Conservation (phyloP, 2,113 vertebrate genomes). For the Sorex araneus region DNA sequence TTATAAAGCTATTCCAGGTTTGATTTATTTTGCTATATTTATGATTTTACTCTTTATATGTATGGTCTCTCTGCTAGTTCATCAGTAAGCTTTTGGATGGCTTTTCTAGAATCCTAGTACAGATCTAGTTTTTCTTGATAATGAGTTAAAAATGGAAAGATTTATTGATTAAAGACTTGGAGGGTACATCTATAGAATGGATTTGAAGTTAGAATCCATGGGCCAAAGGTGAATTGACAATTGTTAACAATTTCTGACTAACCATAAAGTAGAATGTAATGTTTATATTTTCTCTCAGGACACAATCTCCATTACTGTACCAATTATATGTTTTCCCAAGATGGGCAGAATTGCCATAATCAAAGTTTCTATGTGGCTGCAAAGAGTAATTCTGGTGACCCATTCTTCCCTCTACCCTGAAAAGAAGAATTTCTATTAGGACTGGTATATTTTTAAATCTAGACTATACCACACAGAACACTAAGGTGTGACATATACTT, state of each 20-base stretch:
- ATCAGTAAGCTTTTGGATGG: not conserved
- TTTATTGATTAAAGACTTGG: slow-evolving; percentile 32
- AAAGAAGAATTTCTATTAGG: not conserved
- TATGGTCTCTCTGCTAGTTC: not conserved
- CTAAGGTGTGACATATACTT: no score
- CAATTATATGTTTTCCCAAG: not conserved
- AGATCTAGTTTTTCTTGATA: slow-evolving; percentile 59
- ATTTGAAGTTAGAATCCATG: slow-evolving; percentile 3
- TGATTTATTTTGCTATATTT: slow-evolving; percentile 55
- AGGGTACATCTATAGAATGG: not conserved
- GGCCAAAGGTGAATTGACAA: slow-evolving; percentile 61
- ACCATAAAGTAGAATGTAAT: slow-evolving; percentile 41
- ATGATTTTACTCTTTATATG: slow-evolving; percentile 16
- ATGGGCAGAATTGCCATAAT: not conserved
- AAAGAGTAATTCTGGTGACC: not conserved
- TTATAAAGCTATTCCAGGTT: slow-evolving; percentile 51
- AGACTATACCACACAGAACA: no score
- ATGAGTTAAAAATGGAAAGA: slow-evolving; percentile 56
- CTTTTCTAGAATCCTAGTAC: not conserved
- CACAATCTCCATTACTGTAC: not conserved
- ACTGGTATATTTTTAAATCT: no score
- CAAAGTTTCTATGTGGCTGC: not conserved
- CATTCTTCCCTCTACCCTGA: not conserved
- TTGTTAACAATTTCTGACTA: slow-evolving; percentile 69
- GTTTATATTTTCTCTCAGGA: slow-evolving; percentile 1